A percentile compares a stretch with the other conserved stretches of the same genome.
Evolutionary conservation across 2,113 vertebrate genomes (phyloP).

Genomic region (Apodemus speciosus): DNA sequence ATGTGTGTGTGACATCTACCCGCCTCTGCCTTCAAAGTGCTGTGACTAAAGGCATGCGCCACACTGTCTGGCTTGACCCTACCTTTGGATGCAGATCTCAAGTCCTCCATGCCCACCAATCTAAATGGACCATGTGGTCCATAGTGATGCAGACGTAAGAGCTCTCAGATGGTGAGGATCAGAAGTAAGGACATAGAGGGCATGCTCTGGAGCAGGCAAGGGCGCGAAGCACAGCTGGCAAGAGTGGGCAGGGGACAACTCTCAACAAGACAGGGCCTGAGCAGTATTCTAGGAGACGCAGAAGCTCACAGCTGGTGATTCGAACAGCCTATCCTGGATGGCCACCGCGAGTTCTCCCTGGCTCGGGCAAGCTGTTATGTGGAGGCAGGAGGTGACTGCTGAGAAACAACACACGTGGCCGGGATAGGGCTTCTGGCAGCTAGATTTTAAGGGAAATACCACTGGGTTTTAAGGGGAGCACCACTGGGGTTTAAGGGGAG

Average conservation of each 20-base stretch:
- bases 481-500: neutral
- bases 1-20: neutral
- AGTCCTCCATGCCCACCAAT: too few species aligned
- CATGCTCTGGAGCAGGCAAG: neutral
- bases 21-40: too few species aligned
- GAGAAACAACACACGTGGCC: neutral
- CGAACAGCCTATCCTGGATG: neutral
- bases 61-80: neutral
- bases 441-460: neutral
- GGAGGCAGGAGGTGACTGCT: neutral
- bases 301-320: neutral
- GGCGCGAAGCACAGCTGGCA: neutral
- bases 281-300: neutral
- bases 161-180: neutral
- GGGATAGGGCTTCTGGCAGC: neutral
- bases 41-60: too few species aligned
- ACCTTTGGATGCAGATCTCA: neutral
- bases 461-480: too few species aligned
- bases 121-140: accelerated
- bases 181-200: neutral
- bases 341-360: neutral
- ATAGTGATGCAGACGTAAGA: neutral
- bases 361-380: neutral
- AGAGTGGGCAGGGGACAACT: neutral
- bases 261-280: neutral